Conservation (phyloP, 2,113 vertebrate genomes). For the Malurus melanocephalus region DNA sequence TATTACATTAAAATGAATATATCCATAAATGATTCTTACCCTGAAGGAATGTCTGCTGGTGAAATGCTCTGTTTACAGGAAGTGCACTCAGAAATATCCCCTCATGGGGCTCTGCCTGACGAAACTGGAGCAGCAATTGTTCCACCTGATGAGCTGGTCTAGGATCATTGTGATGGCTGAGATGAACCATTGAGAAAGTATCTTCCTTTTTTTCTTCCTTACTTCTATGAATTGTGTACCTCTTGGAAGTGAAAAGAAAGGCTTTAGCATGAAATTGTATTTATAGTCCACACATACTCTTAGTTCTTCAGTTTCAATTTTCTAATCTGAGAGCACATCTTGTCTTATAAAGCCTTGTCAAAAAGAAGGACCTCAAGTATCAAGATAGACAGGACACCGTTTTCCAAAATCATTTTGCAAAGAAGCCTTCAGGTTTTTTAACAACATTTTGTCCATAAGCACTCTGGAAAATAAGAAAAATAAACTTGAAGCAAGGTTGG, state of each 20-base stretch:
- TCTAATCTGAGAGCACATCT: neutral
- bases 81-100: neutral
- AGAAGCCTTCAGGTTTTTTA: neutral
- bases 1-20: neutral
- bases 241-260: neutral
- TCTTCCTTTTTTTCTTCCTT: neutral
- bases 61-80: neutral
- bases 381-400: neutral
- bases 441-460: neutral
- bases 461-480: neutral
- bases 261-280: neutral
- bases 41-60: neutral
- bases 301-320: neutral
- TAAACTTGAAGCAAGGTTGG: neutral
- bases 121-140: neutral
- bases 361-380: neutral
- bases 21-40: neutral
- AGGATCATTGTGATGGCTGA: neutral
- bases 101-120: neutral
- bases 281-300: neutral
- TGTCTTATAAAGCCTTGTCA: neutral
- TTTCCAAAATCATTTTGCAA: neutral
- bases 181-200: neutral
- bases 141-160: neutral
- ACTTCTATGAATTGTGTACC: neutral